Evolutionary conservation across 2,113 vertebrate species (phyloP), one percentile per base, ranked within the genome.

Genomic region (Glareola pratincola): DNA sequence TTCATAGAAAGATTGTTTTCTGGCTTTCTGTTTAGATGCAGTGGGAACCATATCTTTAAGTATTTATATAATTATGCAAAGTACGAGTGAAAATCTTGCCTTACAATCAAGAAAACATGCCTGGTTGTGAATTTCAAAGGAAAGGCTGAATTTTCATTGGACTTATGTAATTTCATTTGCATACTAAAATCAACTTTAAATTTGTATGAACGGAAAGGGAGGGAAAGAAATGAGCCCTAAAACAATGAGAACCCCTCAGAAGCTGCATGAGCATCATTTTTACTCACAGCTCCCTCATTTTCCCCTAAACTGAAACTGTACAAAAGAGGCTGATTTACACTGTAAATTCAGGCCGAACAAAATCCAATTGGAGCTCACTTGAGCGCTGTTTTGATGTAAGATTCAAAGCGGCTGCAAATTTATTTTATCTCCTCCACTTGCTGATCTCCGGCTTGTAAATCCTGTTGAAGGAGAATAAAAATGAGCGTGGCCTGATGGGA

Each of bases 321-420:
- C 97, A 90, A 92, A 94, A 97, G 92, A 93, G 94, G 88, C 96
- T 98, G 98, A 98, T 99, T 99, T 98, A 97, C 98, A 96, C 96
- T 97, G 98, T 96, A 98, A 98, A 98, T 98, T 93, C 93, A 93
- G 98, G 97, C 98, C 80, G 92, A 97, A 87, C 88, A 67, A 94
- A 98, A 98, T 97, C 97, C 97, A 98, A 97, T 98, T 97, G 98
- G 97, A 98, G 96, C 97, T 98, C 96, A 96, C 98, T 98, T 63
- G 92, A 98, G 97, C 95, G 4, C 89, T 68, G 95, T 97, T 97
- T 99, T 99, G 98, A 99, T 99, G 98, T 98, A 56, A 93, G 98
- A 99, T 98, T 99, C 99, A 99, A 99, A 99, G 99, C 95, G 93
- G 71, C 98, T 98, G 98, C 98, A 98, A 98, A 98, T 99, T 97